Conservation (phyloP, 1,140 invertebrate species). For the Ooceraea biroi region DNA sequence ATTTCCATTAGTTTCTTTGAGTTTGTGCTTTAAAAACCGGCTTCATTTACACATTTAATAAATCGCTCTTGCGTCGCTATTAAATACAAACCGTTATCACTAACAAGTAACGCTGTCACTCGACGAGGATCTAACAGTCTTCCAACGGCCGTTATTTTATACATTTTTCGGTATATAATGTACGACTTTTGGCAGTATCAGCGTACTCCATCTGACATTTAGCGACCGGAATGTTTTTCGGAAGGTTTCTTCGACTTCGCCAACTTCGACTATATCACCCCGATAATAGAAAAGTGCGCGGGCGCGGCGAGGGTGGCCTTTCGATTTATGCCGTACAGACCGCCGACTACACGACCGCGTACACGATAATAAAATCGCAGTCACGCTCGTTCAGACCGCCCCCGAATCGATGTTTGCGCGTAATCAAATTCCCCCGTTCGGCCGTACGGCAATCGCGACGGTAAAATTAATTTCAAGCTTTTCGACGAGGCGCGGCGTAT, state of each 20-base stretch:
- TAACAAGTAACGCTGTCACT: not conserved
- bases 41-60: too few species aligned
- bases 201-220: not conserved
- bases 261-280: not conserved
- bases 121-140: not conserved
- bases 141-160: slow-evolving; percentile 12
- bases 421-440: slow-evolving; percentile 50
- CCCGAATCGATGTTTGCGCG: slow-evolving; percentile 58
- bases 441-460: slow-evolving; percentile 50
- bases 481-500: slow-evolving; percentile 13
- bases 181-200: not conserved
- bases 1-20: too few species aligned
- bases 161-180: not conserved
- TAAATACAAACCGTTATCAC: too few species aligned
- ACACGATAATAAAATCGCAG: slow-evolving; percentile 57
- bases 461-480: slow-evolving; percentile 54
- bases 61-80: too few species aligned
- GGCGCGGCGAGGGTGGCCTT: slow-evolving; percentile 31
- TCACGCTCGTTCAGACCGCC: slow-evolving; percentile 36
- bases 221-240: not conserved
- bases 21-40: too few species aligned
- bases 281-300: slow-evolving; percentile 42
- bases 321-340: slow-evolving; percentile 51
- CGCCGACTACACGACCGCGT: slow-evolving; percentile 28
- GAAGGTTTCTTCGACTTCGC: slow-evolving; percentile 6